Evolutionary conservation across 2,113 vertebrate species (phyloP), one percentile per base, ranked within the genome.

Genomic region (Cavia porcellus): DNA sequence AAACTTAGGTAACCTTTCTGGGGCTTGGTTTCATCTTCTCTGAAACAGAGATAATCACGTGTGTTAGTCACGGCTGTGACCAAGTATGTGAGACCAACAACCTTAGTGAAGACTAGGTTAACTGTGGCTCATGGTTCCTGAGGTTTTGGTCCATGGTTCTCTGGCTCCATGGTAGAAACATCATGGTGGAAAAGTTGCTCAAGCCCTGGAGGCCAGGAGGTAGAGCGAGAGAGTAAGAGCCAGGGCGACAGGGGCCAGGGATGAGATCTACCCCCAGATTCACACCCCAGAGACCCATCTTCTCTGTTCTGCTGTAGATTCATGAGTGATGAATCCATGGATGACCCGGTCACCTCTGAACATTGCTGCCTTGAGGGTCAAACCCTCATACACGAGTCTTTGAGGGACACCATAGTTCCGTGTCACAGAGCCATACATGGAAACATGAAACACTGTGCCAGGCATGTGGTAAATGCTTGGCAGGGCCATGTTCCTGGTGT

Each of bases 401-500:
- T 55, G 77, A 47, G 32, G 8, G 77, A 5, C 47, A 32, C 47
- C 6, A 0, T 3, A 45, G 61, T 52, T 15, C 62, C n/a, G 22
- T 10, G 11, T 93, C 72, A 87, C 2, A 25, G 47, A 55, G 82
- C 17, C 45, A 25, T 28, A 24, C 2, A 0, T 3, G 11, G 4
- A 24, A 11, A 28, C 1, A 2, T 22, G 22, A 4, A 55, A 13
- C 3, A 9, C 45, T 12, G 1, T 9, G 75, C 55, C 45, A 8
- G 72, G 85, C 47, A 13, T 17, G 3, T 38, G 2, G n/a, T 7
- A 12, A 17, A 7, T 17, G 20, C 38, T 38, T 13, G 14, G 11
- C 12, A 24, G 13, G 2, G 11, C 2, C 38, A 1, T 4, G 7
- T 1, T 55, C 32, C 57, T 50, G 61, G 57, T 79, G 35, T 28